Conservation (phyloP, 2,797 vertebrate species). For the Linurgus olivaceus region DNA sequence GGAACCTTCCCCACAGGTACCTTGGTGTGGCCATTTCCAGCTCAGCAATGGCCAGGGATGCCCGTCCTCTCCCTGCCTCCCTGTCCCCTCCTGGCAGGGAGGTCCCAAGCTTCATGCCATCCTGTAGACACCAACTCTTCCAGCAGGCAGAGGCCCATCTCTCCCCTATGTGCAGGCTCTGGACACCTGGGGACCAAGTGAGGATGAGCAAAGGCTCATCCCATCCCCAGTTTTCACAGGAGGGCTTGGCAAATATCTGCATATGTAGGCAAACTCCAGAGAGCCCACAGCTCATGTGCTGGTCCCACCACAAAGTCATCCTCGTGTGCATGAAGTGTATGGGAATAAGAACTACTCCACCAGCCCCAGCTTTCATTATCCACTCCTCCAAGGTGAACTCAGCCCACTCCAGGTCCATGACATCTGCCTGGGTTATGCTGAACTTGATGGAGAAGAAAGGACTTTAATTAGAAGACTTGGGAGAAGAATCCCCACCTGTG, state of each 20-base stretch:
- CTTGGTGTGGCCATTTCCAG: background rate
- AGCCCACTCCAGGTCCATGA: background rate
- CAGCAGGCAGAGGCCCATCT: background rate
- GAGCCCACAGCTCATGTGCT: background rate
- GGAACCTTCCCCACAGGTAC: background rate
- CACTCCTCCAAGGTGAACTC: background rate
- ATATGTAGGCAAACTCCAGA: background rate
- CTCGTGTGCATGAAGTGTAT: accelerated
- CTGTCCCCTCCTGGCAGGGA: background rate
- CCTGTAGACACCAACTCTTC: background rate
- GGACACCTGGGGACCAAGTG: accelerated
- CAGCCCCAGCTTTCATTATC: background rate
- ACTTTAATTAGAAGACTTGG: background rate
- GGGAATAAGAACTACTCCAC: background rate
- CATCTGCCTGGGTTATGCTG: background rate
- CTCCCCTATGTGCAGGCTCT: background rate
- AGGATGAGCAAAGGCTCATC: background rate
- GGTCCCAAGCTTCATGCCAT: background rate
- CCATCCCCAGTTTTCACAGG: background rate
- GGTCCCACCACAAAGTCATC: background rate
- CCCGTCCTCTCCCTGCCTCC: background rate
- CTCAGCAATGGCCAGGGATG: background rate
- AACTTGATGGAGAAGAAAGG: slow-evolving; percentile 2
- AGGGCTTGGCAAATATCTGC: background rate
- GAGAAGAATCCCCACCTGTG: background rate